Evolutionary conservation across 2,888 invertebrate genomes (phyloP).

Genomic region (Tetheella fluctuosa): DNA sequence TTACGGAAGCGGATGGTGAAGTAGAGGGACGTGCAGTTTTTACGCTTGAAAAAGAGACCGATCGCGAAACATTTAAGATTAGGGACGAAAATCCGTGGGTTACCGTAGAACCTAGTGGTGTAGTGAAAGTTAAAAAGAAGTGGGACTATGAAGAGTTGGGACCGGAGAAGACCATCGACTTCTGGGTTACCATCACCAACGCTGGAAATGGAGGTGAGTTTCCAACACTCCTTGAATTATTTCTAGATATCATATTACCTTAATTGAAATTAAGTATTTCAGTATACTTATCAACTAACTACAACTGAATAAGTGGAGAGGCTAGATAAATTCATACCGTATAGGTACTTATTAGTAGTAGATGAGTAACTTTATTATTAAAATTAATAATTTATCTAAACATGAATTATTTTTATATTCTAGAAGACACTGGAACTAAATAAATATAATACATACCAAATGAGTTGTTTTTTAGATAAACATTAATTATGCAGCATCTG

Average conservation of each 20-base stretch:
- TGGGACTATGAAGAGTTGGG: conserved; percentile 98
- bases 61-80: conserved; percentile 96
- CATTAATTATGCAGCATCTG: too few species aligned
- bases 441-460: too few species aligned
- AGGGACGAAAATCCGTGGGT: conserved; percentile 97
- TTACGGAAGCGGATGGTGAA: conserved; percentile 95
- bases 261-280: background rate
- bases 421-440: too few species aligned
- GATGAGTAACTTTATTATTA: too few species aligned
- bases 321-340: too few species aligned
- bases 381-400: too few species aligned
- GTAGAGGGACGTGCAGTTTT: conserved; percentile 94
- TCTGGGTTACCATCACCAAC: conserved; percentile 97
- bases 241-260: background rate
- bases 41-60: conserved; percentile 95
- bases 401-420: too few species aligned
- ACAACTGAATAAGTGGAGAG: too few species aligned
- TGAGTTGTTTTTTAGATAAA: too few species aligned
- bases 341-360: too few species aligned
- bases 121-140: conserved; percentile 96
- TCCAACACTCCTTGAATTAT: background rate
- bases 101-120: conserved; percentile 95
- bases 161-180: conserved; percentile 97
- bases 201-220: conserved; percentile 93
- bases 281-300: too few species aligned